A percentile compares a stretch with the other conserved stretches of the same genome.
These are phyloP conservation scores for Himalopsyche japonica DNA, from an alignment of 2,888 invertebrate species.

Conservation along the genomic window DNA sequence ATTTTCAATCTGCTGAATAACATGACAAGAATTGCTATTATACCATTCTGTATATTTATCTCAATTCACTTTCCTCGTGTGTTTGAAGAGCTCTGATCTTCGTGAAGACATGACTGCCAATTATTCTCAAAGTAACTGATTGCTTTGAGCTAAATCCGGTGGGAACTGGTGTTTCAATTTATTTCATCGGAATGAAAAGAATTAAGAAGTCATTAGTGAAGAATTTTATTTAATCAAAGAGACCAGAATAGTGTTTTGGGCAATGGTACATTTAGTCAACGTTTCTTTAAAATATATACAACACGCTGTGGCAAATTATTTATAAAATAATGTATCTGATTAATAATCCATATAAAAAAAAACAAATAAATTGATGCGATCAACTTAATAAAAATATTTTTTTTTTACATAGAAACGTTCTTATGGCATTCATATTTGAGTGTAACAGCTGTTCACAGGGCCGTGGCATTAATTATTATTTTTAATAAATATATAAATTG, in stretches of 20 bases:
- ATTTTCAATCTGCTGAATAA: too few species aligned
- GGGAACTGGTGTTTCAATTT: neutral
- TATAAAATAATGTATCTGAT: neutral
- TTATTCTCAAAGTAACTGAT: neutral
- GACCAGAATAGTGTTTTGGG: neutral
- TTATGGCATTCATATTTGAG: too few species aligned
- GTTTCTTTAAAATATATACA: neutral
- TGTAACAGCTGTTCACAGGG: too few species aligned
- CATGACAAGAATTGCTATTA: too few species aligned
- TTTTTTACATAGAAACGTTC: too few species aligned
- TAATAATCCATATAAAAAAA: too few species aligned
- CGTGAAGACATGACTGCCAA: neutral
- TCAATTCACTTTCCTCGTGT: neutral
- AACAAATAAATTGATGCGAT: too few species aligned
- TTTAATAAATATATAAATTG: too few species aligned
- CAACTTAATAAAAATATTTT: too few species aligned
- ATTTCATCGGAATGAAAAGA: neutral
- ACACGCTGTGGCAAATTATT: neutral
- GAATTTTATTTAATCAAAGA: neutral
- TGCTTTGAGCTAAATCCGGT: neutral
- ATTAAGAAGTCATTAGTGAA: neutral
- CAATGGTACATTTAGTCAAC: neutral
- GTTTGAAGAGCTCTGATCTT: neutral
- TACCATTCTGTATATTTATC: too few species aligned
- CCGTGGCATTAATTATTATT: too few species aligned